Evolutionary conservation across 2,888 invertebrate species (phyloP), one percentile per base, ranked within the genome.

Genomic region (Epiperipatus broadwayi): DNA sequence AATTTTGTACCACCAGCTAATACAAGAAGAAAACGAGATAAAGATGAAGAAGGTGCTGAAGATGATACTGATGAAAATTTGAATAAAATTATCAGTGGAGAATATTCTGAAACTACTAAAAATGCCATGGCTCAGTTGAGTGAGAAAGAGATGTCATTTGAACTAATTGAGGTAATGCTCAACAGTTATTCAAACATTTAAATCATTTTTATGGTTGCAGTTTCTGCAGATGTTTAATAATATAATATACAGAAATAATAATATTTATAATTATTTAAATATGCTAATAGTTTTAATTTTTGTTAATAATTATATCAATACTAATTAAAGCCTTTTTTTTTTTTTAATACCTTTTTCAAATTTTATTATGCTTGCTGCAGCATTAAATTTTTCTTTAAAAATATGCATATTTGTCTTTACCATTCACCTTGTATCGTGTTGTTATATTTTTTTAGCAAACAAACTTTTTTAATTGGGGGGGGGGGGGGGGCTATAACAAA

Each of bases 71-170:
- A 2, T 54, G 48, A 34, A 63, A 75, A 44, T 66, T 67, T 46
- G 75, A 83, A 41, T 75, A 76, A 57, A 78, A 47, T 56, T 5
- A 51, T 60, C 7, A 52, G 54, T 15, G 46, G 48, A 7, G 54
- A 57, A 4, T 69, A 67, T 47, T 52, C 56, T 5, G 52, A 53
- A 1, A 49, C 52, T 16, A 85, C 85, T 0, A 68, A 64, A 22
- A 65, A 68, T 39, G 67, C 78, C 0, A 71, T 93, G 72, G 62
- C 70, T 0, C 67, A 71, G 50, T 55, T 97, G 29, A 78, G 75
- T 4, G 95, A 97, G 57, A 81, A 81, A 53, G 91, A 93, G 57
- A 65, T 85, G 45, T 81, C 80, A 49, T 89, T 91, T 57, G 91
- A 93, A 55, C 64, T 95, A 5, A 76, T 95, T 44, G 89, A 89